Evolutionary conservation across 2,888 invertebrate genomes (phyloP).

Genomic region (Spicauda simplicius): DNA sequence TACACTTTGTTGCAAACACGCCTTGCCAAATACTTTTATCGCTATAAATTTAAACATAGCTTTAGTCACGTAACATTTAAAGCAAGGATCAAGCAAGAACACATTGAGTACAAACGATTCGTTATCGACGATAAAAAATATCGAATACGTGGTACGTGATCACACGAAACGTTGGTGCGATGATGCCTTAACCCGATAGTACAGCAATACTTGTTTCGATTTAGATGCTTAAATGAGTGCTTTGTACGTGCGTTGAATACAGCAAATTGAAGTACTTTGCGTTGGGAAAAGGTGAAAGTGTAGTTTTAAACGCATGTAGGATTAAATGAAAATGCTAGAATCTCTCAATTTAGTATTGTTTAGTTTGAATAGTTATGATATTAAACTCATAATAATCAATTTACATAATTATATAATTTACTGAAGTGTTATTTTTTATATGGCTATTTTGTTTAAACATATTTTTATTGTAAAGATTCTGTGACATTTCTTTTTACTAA

Average conservation of each 20-base stretch:
- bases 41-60: background rate
- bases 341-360: too few species aligned
- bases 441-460: too few species aligned
- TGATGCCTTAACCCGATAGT: constrained; percentile 24
- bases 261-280: constrained; percentile 1
- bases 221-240: constrained; percentile 31
- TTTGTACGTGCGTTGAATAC: constrained; percentile 29
- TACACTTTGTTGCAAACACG: too few species aligned
- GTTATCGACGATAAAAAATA: constrained; percentile 26
- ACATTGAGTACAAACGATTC: constrained; percentile 29
- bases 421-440: too few species aligned
- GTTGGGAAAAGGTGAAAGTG: too few species aligned
- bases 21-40: background rate
- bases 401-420: too few species aligned
- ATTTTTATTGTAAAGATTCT: too few species aligned
- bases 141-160: constrained; percentile 25
- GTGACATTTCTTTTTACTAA: too few species aligned
- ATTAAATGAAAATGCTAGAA: too few species aligned
- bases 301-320: too few species aligned
- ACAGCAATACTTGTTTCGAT: constrained; percentile 38
- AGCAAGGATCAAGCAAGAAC: constrained; percentile 22
- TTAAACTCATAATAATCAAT: too few species aligned
- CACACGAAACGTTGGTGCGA: constrained; percentile 24
- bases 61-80: constrained; percentile 39
- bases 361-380: too few species aligned